Conservation (phyloP, 2,113 vertebrate genomes). For the Pseudorectes ferrugineus region DNA sequence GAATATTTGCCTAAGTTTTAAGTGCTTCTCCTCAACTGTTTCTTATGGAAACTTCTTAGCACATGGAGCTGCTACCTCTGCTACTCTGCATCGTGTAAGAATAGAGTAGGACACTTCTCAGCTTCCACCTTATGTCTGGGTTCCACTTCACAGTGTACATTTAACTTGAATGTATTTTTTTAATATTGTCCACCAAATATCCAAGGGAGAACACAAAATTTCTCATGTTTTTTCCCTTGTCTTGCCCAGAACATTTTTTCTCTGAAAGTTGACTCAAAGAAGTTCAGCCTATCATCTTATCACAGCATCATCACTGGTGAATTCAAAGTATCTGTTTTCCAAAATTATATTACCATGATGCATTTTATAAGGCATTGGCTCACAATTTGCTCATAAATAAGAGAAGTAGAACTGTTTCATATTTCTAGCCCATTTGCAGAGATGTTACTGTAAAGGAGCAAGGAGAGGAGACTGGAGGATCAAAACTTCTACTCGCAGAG, state of each 20-base stretch:
- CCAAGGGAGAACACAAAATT: neutral
- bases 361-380: neutral
- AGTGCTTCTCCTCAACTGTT: neutral
- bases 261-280: neutral
- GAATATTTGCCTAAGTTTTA: neutral
- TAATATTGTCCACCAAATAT: neutral
- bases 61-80: neutral
- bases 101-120: neutral
- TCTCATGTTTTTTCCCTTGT: neutral
- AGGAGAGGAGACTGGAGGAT: neutral
- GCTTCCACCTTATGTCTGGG: neutral
- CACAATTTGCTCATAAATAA: neutral
- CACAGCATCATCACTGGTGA: neutral
- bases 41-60: neutral
- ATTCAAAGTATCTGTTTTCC: neutral
- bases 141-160: neutral
- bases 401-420: neutral
- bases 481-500: neutral
- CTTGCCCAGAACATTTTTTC: neutral
- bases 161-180: neutral
- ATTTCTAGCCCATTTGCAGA: neutral
- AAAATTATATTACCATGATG: neutral
- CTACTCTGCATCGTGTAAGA: rapidly evolving
- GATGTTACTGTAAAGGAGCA: neutral
- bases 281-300: neutral